These are phyloP conservation scores for Cirrhinus molitorella DNA, from an alignment of 2,797 vertebrate species.

Conservation along the genomic window DNA sequence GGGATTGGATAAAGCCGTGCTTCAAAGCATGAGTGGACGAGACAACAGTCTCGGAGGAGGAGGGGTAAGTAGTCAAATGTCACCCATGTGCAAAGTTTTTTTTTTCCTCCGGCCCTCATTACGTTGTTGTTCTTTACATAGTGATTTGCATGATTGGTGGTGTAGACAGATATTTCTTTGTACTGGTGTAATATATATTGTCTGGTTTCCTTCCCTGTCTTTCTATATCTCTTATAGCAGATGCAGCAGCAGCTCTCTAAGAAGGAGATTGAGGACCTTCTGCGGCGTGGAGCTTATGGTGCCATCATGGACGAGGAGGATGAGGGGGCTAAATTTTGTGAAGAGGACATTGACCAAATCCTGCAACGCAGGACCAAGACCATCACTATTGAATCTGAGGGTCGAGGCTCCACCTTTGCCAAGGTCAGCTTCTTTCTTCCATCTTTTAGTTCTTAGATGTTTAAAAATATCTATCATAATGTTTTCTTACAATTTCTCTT, in stretches of 20 bases:
- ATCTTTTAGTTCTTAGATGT: neutral
- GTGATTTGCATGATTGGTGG: slow-evolving; percentile 1
- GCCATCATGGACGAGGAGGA: slow-evolving; percentile 99
- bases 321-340: slow-evolving; percentile 97
- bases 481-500: neutral
- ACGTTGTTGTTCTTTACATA: neutral
- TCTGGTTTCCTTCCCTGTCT: neutral
- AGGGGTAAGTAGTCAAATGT: slow-evolving; percentile 50
- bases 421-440: slow-evolving; percentile 80
- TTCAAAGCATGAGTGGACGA: slow-evolving; percentile 98
- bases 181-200: neutral
- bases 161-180: neutral
- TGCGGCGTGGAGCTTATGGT: slow-evolving; percentile 94
- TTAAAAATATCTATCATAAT: neutral
- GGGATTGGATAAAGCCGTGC: slow-evolving; percentile 96
- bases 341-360: slow-evolving; percentile 99
- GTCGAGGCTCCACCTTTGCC: slow-evolving; percentile 96
- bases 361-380: slow-evolving; percentile 96
- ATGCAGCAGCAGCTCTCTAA: slow-evolving; percentile 97
- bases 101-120: neutral
- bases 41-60: slow-evolving; percentile 91
- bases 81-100: neutral
- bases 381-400: slow-evolving; percentile 98
- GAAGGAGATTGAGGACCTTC: slow-evolving; percentile 97
- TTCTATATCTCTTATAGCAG: slow-evolving; percentile 72